phyloP scores from a whole-genome alignment of 2,113 vertebrate genomes.

The Festucalex cinctus region DNA sequence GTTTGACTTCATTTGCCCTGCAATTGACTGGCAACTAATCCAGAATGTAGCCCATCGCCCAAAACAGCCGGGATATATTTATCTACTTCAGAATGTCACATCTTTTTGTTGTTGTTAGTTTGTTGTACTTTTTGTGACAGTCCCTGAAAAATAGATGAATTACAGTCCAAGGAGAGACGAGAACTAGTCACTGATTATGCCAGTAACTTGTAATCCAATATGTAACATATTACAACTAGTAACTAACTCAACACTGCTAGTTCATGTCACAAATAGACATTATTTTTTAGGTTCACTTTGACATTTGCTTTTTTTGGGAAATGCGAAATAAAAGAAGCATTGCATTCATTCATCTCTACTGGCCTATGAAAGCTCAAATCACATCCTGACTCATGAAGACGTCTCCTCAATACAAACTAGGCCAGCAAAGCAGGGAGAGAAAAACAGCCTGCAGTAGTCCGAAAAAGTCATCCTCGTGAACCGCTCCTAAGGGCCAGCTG shows the following conservation, averaged over 20 bases:
- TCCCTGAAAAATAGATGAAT: not conserved
- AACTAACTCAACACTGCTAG: not conserved
- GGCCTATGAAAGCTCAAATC: slow-evolving; percentile 20
- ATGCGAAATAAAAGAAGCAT: slow-evolving; percentile 3
- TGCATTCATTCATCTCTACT: not conserved
- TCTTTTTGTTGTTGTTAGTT: too few relatives aligned
- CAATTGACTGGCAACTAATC: too few relatives aligned
- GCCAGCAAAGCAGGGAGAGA: slow-evolving; percentile 6
- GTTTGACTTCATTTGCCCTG: too few relatives aligned
- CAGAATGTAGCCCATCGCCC: too few relatives aligned
- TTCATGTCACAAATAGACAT: not conserved
- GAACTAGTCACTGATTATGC: not conserved
- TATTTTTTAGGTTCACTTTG: not conserved
- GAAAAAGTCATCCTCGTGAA: not conserved
- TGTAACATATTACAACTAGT: not conserved
- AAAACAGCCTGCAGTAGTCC: not conserved
- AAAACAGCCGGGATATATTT: too few relatives aligned
- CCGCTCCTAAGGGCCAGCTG: not conserved
- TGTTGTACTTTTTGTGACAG: not conserved
- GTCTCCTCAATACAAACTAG: not conserved
- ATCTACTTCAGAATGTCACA: too few relatives aligned
- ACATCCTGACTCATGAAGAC: not conserved
- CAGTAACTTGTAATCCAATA: not conserved
- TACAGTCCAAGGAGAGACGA: not conserved
- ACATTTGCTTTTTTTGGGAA: slow-evolving; percentile 1